Percentiles rank a stretch among this genome's conserved stretches.
Evolutionary conservation across 2,113 vertebrate genomes (phyloP).

Genomic region (Recurvirostra avosetta): DNA sequence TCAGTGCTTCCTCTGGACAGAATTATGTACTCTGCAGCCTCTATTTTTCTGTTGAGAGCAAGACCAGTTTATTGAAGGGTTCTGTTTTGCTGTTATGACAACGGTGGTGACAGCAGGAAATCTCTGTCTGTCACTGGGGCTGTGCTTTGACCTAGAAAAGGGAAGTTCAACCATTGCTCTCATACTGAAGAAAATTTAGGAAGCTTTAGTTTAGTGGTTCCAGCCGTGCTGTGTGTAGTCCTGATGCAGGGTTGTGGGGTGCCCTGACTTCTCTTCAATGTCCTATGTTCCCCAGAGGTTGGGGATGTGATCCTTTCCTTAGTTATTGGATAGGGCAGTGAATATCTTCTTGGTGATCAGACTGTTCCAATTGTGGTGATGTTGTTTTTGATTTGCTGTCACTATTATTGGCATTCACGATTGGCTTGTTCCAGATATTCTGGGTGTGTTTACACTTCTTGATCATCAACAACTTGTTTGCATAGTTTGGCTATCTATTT

Average conservation of each 20-base stretch:
- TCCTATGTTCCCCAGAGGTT: background rate
- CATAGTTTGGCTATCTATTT: background rate
- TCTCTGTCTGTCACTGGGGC: background rate
- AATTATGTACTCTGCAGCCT: background rate
- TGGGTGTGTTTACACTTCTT: background rate
- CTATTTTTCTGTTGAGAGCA: background rate
- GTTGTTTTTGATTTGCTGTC: background rate
- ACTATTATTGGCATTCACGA: background rate
- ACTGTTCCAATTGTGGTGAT: background rate
- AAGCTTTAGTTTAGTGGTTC: background rate
- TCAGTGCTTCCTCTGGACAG: background rate
- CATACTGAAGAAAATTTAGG: background rate
- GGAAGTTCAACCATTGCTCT: background rate
- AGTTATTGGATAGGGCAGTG: background rate
- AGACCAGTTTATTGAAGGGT: background rate
- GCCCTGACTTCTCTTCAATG: background rate
- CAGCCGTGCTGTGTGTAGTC: accelerated
- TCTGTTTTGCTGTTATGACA: background rate
- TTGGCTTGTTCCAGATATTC: background rate
- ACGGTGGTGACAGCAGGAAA: background rate
- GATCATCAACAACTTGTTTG: background rate
- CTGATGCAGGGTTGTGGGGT: background rate
- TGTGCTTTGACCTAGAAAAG: background rate
- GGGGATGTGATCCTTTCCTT: background rate
- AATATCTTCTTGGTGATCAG: background rate